Evolutionary conservation across 2,113 vertebrate species (phyloP).

Genomic region (Thomomys bottae): DNA sequence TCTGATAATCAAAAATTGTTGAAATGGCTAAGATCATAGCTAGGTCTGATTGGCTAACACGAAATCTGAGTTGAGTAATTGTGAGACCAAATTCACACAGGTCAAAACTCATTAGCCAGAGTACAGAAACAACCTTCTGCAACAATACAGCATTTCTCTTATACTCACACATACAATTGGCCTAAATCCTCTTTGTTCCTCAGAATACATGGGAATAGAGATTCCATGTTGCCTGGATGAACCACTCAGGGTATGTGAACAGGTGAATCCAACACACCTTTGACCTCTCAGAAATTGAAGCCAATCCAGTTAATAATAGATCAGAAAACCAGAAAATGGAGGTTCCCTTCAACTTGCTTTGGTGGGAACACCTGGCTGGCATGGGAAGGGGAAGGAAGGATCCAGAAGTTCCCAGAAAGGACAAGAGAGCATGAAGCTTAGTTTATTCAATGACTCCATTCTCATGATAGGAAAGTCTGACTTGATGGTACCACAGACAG

Average conservation of each 20-base stretch:
- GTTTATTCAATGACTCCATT: neutral
- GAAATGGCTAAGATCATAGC: constrained; percentile 24
- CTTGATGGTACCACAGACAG: neutral
- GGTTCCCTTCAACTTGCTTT: too few species aligned
- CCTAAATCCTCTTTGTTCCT: neutral
- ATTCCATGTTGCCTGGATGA: rapidly evolving
- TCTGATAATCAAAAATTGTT: constrained; percentile 7
- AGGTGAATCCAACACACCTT: neutral
- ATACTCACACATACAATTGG: rapidly evolving
- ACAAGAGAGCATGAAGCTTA: neutral
- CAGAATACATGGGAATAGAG: neutral
- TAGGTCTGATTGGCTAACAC: constrained; percentile 13
- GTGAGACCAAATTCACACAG: constrained; percentile 37
- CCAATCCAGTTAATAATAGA: neutral
- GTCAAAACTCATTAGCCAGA: constrained; percentile 63
- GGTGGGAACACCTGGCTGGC: too few species aligned
- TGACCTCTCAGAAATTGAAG: rapidly evolving
- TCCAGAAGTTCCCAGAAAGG: neutral
- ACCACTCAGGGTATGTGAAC: rapidly evolving
- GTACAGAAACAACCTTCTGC: neutral
- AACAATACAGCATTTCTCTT: neutral
- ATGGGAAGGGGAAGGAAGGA: neutral
- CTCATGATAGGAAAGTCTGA: neutral
- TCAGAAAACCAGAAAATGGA: neutral
- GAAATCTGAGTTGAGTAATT: constrained; percentile 39